Conservation (phyloP, 2,888 invertebrate species). For the Mythimna ferrago region DNA sequence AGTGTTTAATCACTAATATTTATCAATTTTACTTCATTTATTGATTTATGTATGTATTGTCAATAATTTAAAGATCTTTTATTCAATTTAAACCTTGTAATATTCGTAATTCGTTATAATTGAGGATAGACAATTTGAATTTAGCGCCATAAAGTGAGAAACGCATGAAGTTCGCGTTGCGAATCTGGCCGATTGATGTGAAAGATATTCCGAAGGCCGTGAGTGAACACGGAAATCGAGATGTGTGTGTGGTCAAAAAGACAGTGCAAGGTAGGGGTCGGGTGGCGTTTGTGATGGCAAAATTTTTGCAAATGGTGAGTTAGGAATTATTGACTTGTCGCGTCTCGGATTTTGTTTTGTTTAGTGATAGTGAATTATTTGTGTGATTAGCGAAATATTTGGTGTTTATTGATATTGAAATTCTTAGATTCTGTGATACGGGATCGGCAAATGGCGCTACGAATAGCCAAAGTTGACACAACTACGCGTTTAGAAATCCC, state of each 20-base stretch:
- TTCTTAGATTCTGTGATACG: constrained; percentile 87
- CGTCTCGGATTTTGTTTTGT: constrained; percentile 78
- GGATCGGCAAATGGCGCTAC: constrained; percentile 91
- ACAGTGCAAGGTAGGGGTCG: constrained; percentile 94
- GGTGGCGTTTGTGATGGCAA: constrained; percentile 95
- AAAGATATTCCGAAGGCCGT: constrained; percentile 92
- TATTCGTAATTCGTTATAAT: constrained; percentile 41
- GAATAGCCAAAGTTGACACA: constrained; percentile 90
- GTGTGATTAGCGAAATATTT: constrained; percentile 82
- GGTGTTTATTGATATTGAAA: constrained; percentile 85
- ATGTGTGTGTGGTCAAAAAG: constrained; percentile 92
- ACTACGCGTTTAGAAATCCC: constrained; percentile 90
- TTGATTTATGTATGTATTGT: not conserved
- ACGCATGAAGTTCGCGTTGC: constrained; percentile 91
- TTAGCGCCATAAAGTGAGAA: constrained; percentile 85
- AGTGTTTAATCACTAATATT: constrained; percentile 18
- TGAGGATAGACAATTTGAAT: constrained; percentile 82
- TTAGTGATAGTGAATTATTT: constrained; percentile 85
- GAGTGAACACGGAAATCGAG: constrained; percentile 92
- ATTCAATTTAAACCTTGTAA: not conserved
- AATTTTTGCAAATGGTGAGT: constrained; percentile 95
- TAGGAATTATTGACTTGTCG: constrained; percentile 88
- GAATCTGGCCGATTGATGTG: constrained; percentile 92
- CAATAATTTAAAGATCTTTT: not conserved
- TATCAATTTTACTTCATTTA: not conserved